Conservation (phyloP, 2,797 vertebrate species). For the Xiphophorus birchmanni region DNA sequence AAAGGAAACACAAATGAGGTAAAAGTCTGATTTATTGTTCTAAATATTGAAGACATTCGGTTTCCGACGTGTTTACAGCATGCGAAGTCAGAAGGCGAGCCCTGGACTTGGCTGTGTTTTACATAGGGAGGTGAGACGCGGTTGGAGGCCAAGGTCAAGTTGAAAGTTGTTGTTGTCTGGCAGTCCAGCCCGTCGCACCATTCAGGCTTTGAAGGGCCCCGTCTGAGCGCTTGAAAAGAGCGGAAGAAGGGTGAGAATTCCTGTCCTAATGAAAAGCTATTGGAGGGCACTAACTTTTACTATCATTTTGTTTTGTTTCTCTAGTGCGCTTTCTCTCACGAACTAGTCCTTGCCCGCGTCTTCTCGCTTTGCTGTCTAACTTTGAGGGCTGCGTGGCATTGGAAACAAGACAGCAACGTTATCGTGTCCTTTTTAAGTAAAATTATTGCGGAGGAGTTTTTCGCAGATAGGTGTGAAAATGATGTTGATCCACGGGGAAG, state of each 20-base stretch:
- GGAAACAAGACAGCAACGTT: slow-evolving; percentile 20
- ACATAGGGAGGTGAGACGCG: slow-evolving; percentile 82
- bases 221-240: slow-evolving; percentile 80
- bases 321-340: slow-evolving; percentile 48
- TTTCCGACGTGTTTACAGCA: slow-evolving; percentile 68
- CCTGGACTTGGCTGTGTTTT: slow-evolving; percentile 73
- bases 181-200: slow-evolving; percentile 82
- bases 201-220: slow-evolving; percentile 80
- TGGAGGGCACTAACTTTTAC: slow-evolving; percentile 81
- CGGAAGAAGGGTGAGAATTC: slow-evolving; percentile 82
- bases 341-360: slow-evolving; percentile 36
- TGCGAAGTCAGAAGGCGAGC: slow-evolving; percentile 65
- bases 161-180: slow-evolving; percentile 91
- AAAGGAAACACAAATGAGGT: slow-evolving; percentile 13
- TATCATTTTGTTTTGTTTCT: slow-evolving; percentile 71
- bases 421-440: slow-evolving; percentile 28
- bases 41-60: slow-evolving; percentile 8
- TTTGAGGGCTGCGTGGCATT: background rate
- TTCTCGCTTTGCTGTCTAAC: slow-evolving; percentile 25
- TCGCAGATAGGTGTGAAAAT: slow-evolving; percentile 69
- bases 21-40: slow-evolving; percentile 2
- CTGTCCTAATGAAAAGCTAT: slow-evolving; percentile 77
- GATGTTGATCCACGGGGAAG: slow-evolving; percentile 51
- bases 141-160: slow-evolving; percentile 98
- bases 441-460: slow-evolving; percentile 50